Conservation (phyloP, 1,140 invertebrate genomes). For the Diuraphis noxia region DNA sequence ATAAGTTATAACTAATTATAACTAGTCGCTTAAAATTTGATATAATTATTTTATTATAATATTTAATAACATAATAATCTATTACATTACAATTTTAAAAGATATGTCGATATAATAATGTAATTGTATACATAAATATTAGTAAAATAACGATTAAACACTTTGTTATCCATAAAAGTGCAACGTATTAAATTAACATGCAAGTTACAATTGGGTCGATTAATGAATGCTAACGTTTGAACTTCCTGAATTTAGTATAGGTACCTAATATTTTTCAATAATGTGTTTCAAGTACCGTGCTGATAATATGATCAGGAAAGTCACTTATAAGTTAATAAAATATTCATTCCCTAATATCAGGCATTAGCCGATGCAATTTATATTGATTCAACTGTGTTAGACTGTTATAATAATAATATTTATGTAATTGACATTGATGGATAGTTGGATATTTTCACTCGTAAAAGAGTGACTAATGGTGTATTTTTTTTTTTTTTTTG, state of each 20-base stretch:
- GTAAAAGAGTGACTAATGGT: not conserved
- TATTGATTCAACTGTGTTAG: conserved; percentile 5
- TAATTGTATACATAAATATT: not conserved
- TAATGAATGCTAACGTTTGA: not conserved
- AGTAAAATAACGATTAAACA: not conserved
- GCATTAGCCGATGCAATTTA: not conserved
- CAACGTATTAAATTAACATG: not conserved
- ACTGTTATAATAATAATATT: not conserved
- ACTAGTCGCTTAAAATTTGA: not conserved
- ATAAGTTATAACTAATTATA: not conserved
- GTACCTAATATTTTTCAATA: not conserved
- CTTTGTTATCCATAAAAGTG: not conserved
- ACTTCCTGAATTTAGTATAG: not conserved
- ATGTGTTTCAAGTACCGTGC: not conserved
- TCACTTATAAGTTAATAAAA: not conserved
- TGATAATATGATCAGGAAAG: not conserved
- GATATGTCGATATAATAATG: not conserved
- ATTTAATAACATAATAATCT: too few relatives aligned
- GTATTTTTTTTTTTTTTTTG: not conserved
- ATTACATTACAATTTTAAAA: not conserved
- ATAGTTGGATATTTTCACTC: not conserved
- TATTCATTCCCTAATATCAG: too few relatives aligned
- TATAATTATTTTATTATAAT: not conserved
- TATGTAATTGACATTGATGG: conserved; percentile 19
- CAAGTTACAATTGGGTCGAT: not conserved